These are phyloP conservation scores for Caenorhabditis becei DNA, from an alignment of 2,888 invertebrate species.

Conservation along the genomic window DNA sequence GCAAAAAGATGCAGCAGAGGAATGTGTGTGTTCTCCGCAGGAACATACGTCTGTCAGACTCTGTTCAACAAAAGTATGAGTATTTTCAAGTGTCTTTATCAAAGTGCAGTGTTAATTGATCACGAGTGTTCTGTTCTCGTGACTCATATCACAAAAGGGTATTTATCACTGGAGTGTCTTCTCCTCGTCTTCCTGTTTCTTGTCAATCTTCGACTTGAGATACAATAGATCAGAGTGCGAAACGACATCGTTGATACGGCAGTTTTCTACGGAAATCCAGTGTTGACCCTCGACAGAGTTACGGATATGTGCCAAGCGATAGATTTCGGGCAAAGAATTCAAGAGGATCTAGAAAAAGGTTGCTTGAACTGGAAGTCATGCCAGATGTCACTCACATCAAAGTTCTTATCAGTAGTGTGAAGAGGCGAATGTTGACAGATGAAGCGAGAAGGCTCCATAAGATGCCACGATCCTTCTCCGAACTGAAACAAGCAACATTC, in stretches of 20 bases:
- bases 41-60: too few species aligned
- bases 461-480: slow-evolving; percentile 37
- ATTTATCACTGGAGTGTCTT: slow-evolving; percentile 1
- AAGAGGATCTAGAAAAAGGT: slow-evolving; percentile 24
- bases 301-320: slow-evolving; percentile 37
- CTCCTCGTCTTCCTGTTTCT: slow-evolving; percentile 16
- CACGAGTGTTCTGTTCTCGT: not conserved
- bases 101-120: not conserved
- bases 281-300: slow-evolving; percentile 36
- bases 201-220: slow-evolving; percentile 58
- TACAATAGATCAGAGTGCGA: slow-evolving; percentile 52
- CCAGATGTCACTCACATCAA: slow-evolving; percentile 26
- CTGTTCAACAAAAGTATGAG: not conserved
- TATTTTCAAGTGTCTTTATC: not conserved
- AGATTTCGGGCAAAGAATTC: slow-evolving; percentile 41
- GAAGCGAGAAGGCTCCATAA: slow-evolving; percentile 53
- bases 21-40: too few species aligned
- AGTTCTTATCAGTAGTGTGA: slow-evolving; percentile 23
- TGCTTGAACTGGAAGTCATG: not conserved
- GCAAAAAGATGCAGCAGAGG: not conserved
- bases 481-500: slow-evolving; percentile 36
- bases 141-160: not conserved
- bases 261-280: slow-evolving; percentile 8
- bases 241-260: slow-evolving; percentile 33
- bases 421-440: slow-evolving; percentile 48